A percentile compares a stretch with the other conserved stretches of the same genome.
Conservation (phyloP, 2,797 vertebrate genomes). For the Syngnathus rostellatus region DNA sequence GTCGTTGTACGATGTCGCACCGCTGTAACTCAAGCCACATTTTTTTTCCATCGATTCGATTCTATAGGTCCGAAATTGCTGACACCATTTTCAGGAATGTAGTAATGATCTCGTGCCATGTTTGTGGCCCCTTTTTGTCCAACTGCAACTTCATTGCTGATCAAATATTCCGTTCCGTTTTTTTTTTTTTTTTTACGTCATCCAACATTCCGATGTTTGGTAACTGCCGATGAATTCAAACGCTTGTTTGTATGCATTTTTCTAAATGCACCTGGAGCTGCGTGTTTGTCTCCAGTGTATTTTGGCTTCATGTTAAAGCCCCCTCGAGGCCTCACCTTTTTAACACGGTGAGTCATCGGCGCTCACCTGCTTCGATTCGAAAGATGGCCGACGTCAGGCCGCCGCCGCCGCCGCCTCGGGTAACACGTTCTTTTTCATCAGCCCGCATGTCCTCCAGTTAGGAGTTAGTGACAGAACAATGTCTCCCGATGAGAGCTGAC, state of each 20-base stretch:
- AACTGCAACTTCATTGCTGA: no score
- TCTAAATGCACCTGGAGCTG: conserved; percentile 32
- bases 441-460: conserved; percentile 6
- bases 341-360: conserved; percentile 43
- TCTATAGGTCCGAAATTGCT: background rate
- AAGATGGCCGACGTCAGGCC: conserved; percentile 33
- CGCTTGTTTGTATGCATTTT: conserved; percentile 22
- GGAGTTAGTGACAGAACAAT: conserved; percentile 1
- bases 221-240: background rate
- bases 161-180: no score
- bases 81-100: background rate
- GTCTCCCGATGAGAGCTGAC: conserved; percentile 1
- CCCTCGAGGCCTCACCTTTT: conserved; percentile 36
- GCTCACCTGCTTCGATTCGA: conserved; percentile 41
- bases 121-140: background rate
- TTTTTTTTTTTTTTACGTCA: background rate
- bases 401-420: conserved; percentile 28
- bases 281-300: conserved; percentile 24
- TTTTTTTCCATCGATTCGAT: background rate
- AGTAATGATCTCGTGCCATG: background rate
- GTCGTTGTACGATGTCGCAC: background rate
- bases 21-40: background rate
- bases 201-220: no score
- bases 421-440: conserved; percentile 45
- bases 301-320: conserved; percentile 23